Conservation (phyloP, 1,140 invertebrate species). For the Plutomurus gul region DNA sequence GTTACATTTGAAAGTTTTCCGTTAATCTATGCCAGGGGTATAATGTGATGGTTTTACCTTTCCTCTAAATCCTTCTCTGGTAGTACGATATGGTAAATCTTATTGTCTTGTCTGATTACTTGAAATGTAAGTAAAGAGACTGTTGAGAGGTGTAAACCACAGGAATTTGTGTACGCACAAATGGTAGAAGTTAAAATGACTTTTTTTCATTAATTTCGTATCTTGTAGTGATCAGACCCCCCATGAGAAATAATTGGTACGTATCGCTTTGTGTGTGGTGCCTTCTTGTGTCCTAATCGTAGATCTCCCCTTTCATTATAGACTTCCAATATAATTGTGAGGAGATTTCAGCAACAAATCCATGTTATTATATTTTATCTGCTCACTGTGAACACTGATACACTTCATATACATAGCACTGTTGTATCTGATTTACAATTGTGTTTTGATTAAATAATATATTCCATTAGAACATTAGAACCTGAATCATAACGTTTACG, state of each 20-base stretch:
- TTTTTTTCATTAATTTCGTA: not conserved
- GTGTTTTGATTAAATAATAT: not conserved
- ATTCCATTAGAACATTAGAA: not conserved
- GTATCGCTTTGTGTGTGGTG: not conserved
- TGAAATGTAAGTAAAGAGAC: too few species aligned
- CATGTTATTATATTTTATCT: not conserved
- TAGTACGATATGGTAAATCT: too few species aligned
- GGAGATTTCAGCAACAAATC: not conserved
- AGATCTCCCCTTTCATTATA: not conserved
- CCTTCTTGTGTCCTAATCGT: not conserved
- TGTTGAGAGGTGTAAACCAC: too few species aligned
- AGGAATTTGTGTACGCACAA: not conserved
- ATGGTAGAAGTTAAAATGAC: not conserved
- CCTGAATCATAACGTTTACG: not conserved
- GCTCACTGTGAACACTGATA: not conserved
- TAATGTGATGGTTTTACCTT: too few species aligned
- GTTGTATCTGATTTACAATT: not conserved
- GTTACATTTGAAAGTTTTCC: too few species aligned
- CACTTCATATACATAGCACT: not conserved
- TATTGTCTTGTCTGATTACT: too few species aligned
- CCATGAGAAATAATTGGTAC: slow-evolving; percentile 10
- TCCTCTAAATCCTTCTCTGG: too few species aligned
- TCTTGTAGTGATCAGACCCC: not conserved
- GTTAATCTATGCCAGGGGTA: not conserved
- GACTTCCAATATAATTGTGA: not conserved